Percentiles rank a stretch among this genome's conserved stretches.
These are phyloP conservation scores for Crocallis elinguaria DNA, from an alignment of 2,888 invertebrate genomes.

Conservation along the genomic window DNA sequence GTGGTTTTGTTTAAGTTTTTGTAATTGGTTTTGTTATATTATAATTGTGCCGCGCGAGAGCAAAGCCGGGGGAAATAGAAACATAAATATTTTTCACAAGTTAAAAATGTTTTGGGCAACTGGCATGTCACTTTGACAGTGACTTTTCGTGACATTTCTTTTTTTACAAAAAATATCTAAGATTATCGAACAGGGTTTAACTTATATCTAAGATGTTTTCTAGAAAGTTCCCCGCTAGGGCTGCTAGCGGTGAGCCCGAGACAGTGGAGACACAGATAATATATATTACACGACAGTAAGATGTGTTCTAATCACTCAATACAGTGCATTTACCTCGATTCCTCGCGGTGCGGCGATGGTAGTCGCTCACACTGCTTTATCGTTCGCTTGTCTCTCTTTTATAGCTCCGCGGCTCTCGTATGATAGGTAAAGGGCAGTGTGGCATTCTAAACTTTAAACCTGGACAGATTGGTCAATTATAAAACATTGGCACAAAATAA, in stretches of 20 bases:
- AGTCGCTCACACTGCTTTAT: conserved; percentile 35
- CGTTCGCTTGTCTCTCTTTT: conserved; percentile 58
- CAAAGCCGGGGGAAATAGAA: no score
- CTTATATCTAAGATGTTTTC: conserved; percentile 28
- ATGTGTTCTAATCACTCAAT: conserved; percentile 62
- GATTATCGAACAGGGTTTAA: no score
- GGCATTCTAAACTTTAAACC: conserved; percentile 75
- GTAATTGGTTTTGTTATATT: no score
- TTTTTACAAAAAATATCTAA: no score
- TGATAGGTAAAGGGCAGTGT: conserved; percentile 77
- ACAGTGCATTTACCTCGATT: conserved; percentile 79
- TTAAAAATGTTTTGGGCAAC: no score
- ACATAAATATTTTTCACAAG: no score
- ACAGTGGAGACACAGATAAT: conserved; percentile 30
- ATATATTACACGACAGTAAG: conserved; percentile 25
- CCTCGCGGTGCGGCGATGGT: conserved; percentile 66
- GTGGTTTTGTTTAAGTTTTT: no score
- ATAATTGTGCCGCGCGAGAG: no score
- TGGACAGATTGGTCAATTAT: conserved; percentile 77
- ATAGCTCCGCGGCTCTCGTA: conserved; percentile 69
- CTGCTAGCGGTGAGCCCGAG: conserved; percentile 17
- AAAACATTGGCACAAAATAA: conserved; percentile 68
- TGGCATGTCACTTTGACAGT: no score
- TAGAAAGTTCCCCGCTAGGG: conserved; percentile 19
- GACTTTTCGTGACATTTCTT: no score